Percentiles rank a stretch among this genome's conserved stretches.
Conservation (phyloP, 2,888 invertebrate species). For the Phasia obesa region DNA sequence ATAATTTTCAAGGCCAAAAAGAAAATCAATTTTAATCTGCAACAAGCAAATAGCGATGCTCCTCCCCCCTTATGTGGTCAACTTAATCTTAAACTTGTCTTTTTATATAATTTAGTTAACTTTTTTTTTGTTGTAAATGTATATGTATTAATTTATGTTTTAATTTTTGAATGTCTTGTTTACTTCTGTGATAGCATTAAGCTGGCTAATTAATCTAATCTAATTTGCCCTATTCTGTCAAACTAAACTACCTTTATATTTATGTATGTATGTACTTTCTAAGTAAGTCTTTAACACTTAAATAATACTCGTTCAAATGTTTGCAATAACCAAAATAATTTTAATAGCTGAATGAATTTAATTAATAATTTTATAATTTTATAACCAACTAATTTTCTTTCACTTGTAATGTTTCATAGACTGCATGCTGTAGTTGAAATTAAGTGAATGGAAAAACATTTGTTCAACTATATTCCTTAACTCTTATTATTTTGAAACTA, state of each 20-base stretch:
- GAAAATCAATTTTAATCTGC: constrained; percentile 63
- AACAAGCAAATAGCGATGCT: constrained; percentile 59
- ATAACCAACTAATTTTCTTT: constrained; percentile 59
- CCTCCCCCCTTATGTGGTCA: constrained; percentile 49
- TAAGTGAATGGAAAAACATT: background rate
- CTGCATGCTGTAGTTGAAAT: constrained; percentile 27
- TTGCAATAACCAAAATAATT: background rate
- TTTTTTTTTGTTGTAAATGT: constrained; percentile 12
- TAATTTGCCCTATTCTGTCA: constrained; percentile 50
- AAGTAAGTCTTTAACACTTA: constrained; percentile 4
- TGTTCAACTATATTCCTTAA: constrained; percentile 40
- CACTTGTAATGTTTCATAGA: constrained; percentile 44
- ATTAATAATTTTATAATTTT: constrained; percentile 58
- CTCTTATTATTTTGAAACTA: constrained; percentile 25
- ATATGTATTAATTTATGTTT: constrained; percentile 56
- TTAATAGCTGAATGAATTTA: constrained; percentile 42
- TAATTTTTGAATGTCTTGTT: constrained; percentile 51
- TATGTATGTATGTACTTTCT: constrained; percentile 1
- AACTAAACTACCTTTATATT: constrained; percentile 3
- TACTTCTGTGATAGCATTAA: constrained; percentile 72
- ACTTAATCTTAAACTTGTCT: constrained; percentile 63
- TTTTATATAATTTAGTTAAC: constrained; percentile 54
- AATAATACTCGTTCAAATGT: constrained; percentile 16
- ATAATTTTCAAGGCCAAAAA: constrained; percentile 59
- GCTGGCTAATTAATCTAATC: constrained; percentile 54